Evolutionary conservation across 1,140 invertebrate genomes (phyloP), one percentile per base, ranked within the genome.

Genomic region (Panulirus ornatus): DNA sequence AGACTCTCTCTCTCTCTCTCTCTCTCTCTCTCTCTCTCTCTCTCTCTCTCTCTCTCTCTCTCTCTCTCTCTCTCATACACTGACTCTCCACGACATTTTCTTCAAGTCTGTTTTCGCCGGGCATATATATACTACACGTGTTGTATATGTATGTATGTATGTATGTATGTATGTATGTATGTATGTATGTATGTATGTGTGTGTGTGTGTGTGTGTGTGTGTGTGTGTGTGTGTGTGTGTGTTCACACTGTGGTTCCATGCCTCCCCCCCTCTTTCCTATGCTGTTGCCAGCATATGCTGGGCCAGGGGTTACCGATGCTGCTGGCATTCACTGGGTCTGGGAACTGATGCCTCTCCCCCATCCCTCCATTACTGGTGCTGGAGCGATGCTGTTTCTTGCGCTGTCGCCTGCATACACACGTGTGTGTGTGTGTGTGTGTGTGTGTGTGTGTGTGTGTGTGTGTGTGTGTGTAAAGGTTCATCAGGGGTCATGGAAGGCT

Each of bases 121-220:
- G 51, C 11, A 9, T 14, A 58, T 9, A 58, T 9, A 11, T 58
- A 58, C 51, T 14, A 58, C 11, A 11, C 11, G 51, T 58, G 51
- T 58, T 14, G 51, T 58, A 58, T 58, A 58, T 9, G 51, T 58
- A 58, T 58, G 51, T 58, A 58, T 58, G 51, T 58, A 58, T 58
- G 51, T 58, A 58, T 58, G 51, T 58, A 58, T 58, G 51, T 58
- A 58, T 58, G 51, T 58, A 58, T 58, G 51, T 58, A 58, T 58
- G 51, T 58, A 58, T 58, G 51, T 58, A 58, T 58, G 51, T 58
- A 58, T 58, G 51, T 58, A 58, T 58, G 51, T 58, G n/a, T 58
- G 51, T 58, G n/a, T 58, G 51, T 58, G n/a, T 58, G 51, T 58
- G n/a, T 58, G 51, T 58, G n/a, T 58, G 51, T 58, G n/a, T 58